Evolutionary conservation across 2,113 vertebrate genomes (phyloP), one percentile per base, ranked within the genome.

Genomic region (Mohoua ochrocephala): DNA sequence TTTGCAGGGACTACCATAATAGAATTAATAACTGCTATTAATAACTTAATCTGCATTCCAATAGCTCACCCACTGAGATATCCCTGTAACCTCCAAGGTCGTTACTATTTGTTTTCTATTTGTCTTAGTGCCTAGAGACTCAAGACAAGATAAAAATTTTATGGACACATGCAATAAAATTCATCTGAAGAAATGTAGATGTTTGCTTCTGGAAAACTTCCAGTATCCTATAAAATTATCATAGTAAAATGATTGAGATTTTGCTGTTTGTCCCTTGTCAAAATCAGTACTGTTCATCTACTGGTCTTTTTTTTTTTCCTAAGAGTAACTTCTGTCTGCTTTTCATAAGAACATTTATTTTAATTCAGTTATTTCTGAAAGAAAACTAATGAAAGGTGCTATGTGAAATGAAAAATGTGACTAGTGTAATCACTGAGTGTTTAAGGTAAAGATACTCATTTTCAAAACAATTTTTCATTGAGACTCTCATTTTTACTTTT

Each of bases 21-120:
- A 24, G 26, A 80, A 69, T 80, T 83, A 88, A 83, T 83, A 93
- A 57, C 41, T 83, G 9, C 53, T 95, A 39, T 83, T 94, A 91
- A 69, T 80, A 86, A 68, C 44, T 86, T 44, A 14, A 57, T 89
- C 50, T 93, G 27, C 49, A 76, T 91, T 92, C 65, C 56, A 30
- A 7, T 87, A 56, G 70, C 63, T 87, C 63, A 44, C 27, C 78
- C 30, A 42, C 41, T 86, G 57, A 84, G 56, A 73, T 77, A 69
- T 7, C 50, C 52, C 35, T 59, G 45, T 79, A 84, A 42, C 39
- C 50, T 89, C 31, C 44, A 76, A 92, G 42, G 33, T 67, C 70
- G 18, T 79, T 60, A 64, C 50, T 83, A 8, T 93, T 92, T 91
- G 71, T 88, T 86, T 95, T 90, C 31, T 61, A 3, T 65, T 77